Evolutionary conservation across 1,140 invertebrate species (phyloP).

Genomic region (Drosophila bifasciata): DNA sequence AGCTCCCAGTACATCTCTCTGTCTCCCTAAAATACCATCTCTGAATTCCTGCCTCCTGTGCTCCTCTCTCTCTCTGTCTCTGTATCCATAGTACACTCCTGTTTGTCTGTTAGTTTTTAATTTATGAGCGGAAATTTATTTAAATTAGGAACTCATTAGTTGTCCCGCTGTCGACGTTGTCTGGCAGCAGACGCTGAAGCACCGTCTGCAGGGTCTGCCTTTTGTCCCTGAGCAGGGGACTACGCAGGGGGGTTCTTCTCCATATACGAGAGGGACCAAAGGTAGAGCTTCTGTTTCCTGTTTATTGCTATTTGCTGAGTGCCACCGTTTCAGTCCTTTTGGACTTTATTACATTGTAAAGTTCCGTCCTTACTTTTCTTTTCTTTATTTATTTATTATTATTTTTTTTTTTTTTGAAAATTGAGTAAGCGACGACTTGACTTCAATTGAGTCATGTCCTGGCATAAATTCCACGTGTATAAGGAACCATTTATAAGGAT

Average conservation of each 20-base stretch:
- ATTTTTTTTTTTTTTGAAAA: slow-evolving; percentile 22
- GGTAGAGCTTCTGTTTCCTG: slow-evolving; percentile 37
- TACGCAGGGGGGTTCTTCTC: neutral
- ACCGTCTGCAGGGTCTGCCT: slow-evolving; percentile 27
- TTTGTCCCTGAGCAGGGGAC: slow-evolving; percentile 21
- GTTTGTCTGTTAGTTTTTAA: slow-evolving; percentile 74
- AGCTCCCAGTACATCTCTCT: too few relatives aligned
- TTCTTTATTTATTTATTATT: neutral
- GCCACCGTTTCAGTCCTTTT: slow-evolving; percentile 19
- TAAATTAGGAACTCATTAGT: slow-evolving; percentile 84
- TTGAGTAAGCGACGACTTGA: slow-evolving; percentile 53
- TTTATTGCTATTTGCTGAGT: slow-evolving; percentile 64
- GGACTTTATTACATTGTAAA: slow-evolving; percentile 75
- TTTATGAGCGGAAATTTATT: slow-evolving; percentile 83
- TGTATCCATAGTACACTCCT: slow-evolving; percentile 19
- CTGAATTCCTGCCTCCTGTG: too few relatives aligned
- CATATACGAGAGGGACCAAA: neutral
- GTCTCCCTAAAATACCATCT: too few relatives aligned
- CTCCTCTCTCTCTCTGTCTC: slow-evolving; percentile 11
- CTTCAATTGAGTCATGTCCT: slow-evolving; percentile 72
- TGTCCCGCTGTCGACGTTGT: slow-evolving; percentile 48
- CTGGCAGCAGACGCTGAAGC: slow-evolving; percentile 3
- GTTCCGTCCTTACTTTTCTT: slow-evolving; percentile 48
- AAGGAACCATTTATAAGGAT: slow-evolving; percentile 38
- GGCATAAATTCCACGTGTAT: slow-evolving; percentile 47